phyloP scores from a whole-genome alignment of 2,113 vertebrate genomes.

The Ariopsis seemanni region DNA sequence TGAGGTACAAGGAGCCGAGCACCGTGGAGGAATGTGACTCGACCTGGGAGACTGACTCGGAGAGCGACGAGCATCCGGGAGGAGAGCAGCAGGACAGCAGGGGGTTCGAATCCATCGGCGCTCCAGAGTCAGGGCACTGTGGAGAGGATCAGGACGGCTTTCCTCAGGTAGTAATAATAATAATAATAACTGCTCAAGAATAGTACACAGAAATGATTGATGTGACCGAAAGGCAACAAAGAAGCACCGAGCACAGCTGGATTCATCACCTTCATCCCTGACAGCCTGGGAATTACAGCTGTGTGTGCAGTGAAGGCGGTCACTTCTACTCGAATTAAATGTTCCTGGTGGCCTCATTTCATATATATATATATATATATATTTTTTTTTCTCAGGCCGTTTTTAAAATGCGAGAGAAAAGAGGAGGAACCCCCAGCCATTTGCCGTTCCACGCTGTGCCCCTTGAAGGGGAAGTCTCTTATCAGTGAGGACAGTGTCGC shows the following conservation, averaged over 20 bases:
- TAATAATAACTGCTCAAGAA: neutral
- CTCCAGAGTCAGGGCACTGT: slow-evolving; percentile 59
- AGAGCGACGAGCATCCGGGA: slow-evolving; percentile 65
- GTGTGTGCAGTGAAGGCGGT: neutral
- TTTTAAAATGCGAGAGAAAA: neutral
- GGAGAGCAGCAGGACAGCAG: slow-evolving; percentile 66
- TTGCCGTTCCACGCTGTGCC: neutral
- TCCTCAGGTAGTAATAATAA: slow-evolving; percentile 61
- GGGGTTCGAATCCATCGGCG: slow-evolving; percentile 60
- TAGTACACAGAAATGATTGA: neutral
- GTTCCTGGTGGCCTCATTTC: neutral
- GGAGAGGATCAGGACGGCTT: slow-evolving; percentile 54
- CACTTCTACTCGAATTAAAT: neutral
- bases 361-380: neutral
- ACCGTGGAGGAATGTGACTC: slow-evolving; percentile 82
- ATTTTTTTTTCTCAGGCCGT: neutral
- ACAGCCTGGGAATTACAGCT: neutral
- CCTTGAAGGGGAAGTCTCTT: neutral
- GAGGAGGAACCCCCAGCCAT: neutral
- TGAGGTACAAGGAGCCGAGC: slow-evolving; percentile 78
- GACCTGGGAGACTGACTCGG: slow-evolving; percentile 80
- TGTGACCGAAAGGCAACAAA: slow-evolving; percentile 12
- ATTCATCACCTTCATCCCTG: neutral
- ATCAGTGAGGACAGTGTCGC: slow-evolving; percentile 20
- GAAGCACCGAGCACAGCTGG: neutral